Base-by-base conservation (phyloP, 2,113 vertebrate species). In the Myiopsitta monachus region DNA sequence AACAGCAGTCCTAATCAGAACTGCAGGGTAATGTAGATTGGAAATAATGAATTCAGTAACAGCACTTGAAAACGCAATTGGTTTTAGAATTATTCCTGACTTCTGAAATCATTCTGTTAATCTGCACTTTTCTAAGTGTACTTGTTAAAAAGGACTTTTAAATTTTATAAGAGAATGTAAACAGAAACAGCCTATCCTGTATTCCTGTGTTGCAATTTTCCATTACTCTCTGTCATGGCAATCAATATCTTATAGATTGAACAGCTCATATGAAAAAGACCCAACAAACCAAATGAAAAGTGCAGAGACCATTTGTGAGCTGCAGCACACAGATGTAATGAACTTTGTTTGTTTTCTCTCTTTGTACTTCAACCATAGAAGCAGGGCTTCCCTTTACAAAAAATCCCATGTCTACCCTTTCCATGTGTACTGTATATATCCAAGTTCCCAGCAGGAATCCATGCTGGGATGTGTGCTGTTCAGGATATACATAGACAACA, bases 401-500 rank as follows among this genome's bases (percentile, higher is more conserved):
- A n/a, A 66, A n/a, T n/a, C n/a, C n/a, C n/a, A n/a, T n/a, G 4
- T 31, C 0, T 1, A 7, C 27, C 67, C 7, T 62, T 70, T 51
- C 51, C 7, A 12, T 9, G 19, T 44, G 19, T 22, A 24, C 27
- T 22, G 3, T 10, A 28, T 28, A 33, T 67, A 61, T 55, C 27
- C 36, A 72, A 43, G 14, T 31, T 54, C 12, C 41, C 31, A 23
- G 14, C 11, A 26, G 52, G 18, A 72, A n/a, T 68, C 28, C 26
- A 11, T 36, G 23, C 21, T 30, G 52, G 14, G 27, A 31, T 54
- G 3, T 31, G 17, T 70, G 19, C 23, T 23, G 5, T 44, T 89
- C 12, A 51, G 75, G 14, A 44, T 36, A 44, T 44, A 38, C 3
- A 22, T 7, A 31, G 57, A 49, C 24, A 75, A 51, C 8, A 11